Base-by-base conservation (phyloP, 2,797 vertebrate genomes). In the Nyctibius grandis region DNA sequence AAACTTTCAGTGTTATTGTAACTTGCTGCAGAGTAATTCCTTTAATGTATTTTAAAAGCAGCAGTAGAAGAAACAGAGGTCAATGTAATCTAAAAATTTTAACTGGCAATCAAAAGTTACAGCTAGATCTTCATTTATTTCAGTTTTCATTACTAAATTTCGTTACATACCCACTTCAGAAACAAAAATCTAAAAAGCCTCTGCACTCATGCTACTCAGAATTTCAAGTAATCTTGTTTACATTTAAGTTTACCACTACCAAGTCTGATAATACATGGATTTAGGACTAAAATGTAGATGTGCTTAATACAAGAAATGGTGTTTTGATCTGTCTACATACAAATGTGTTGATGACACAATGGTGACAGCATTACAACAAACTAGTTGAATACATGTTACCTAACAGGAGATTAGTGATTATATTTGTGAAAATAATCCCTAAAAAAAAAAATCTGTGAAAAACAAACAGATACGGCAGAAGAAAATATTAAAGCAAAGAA, bases 341-440 rank as follows among this genome's bases (percentile, higher is more conserved):
- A 4, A 54, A 75, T 21, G 12, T 17, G 29, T 13, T 50, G 56
- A 34, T 29, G n/a, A 81, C 38, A 40, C 15, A 86, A 38, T 7
- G 1, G 9, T 47, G 40, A 54, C 31, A 48, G 13, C 3, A 5
- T 42, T 48, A 78, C 4, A 10, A n/a, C 18, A 20, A 33, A 36
- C 25, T 47, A 17, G 6, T 18, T 3, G 0, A 21, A 12, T 16
- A 22, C 1, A 4, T 1, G 2, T 38, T 45, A 44, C 17, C 8
- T 29, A 74, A 68, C 25, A 42, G 22, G 38, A 63, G 11, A 51
- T 21, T 8, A 4, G 9, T 29, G n/a, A 70, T 40, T 65, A 38
- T 40, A n/a, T n/a, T n/a, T n/a, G n/a, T n/a, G n/a, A n/a, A n/a
- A n/a, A n/a, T n/a, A n/a, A n/a, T n/a, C n/a, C n/a, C n/a, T n/a